Base-by-base conservation (phyloP, 2,797 vertebrate species). In the Margarornis squamiger region DNA sequence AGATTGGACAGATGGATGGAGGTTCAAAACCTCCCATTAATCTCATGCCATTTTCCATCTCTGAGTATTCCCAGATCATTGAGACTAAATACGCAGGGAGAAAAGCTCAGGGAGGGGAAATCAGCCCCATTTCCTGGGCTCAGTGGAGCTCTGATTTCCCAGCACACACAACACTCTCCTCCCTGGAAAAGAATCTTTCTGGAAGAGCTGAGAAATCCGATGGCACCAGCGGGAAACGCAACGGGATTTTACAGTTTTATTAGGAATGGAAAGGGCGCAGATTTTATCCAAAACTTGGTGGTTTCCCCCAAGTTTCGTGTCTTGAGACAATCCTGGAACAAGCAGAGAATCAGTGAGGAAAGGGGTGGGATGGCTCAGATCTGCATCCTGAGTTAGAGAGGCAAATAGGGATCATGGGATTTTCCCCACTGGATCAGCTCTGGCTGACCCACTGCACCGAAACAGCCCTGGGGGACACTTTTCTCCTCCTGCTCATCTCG, bases 151-250 rank as follows among this genome's bases (percentile, higher is more conserved):
- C 80, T 67, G 61, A 71, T 83, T 93, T 88, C 74, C 66, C 52
- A 61, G 48, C 38, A 7, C 27, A 7, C 27, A 41, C 5, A 10
- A 22, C 45, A 46, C 46, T 48, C 22, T 48, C 22, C 46, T 92
- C 86, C 62, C 84, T 71, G 67, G 27, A 45, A 65, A 81, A 67
- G 70, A 19, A 59, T 21, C 83, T 74, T 70, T 58, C 66, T 52
- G 88, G 80, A 79, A 48, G 30, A 86, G 67, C 52, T 83, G 55
- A 91, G 67, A 82, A 91, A 79, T 58, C 72, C 77, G 66, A 91
- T 67, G 54, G 38, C 88, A 86, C 45, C 75, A 27, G 58, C 5
- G 0, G 71, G 79, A 88, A 88, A 65, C 19, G 34, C 61, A 57
- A 81, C 57, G 61, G 75, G 57, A 66, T 74, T 85, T 70, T 22